phyloP scores from a whole-genome alignment of 2,888 invertebrate genomes.

The Metacarcinus magister region DNA sequence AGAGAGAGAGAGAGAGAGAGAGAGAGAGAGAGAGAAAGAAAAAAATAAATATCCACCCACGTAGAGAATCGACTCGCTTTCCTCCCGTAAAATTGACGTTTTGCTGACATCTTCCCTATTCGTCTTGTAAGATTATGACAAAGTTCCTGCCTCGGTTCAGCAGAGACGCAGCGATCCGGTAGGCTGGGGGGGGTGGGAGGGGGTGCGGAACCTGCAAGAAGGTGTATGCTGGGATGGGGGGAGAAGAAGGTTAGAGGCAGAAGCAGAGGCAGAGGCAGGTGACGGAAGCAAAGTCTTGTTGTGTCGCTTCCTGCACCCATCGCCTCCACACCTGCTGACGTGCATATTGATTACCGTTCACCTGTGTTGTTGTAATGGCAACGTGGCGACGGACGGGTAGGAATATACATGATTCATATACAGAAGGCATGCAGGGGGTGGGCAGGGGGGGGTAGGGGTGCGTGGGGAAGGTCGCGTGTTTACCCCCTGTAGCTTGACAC shows the following conservation, averaged over 20 bases:
- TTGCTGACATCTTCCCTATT: background rate
- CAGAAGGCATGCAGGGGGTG: background rate
- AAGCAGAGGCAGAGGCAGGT: background rate
- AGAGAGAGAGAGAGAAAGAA: constrained; percentile 38
- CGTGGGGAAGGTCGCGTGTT: background rate
- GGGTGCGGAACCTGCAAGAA: background rate
- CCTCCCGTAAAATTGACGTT: background rate
- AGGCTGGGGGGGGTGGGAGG: background rate
- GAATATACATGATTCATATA: background rate
- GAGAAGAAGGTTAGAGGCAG: background rate
- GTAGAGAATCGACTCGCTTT: background rate
- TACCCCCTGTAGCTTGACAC: background rate
- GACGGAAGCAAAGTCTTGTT: background rate
- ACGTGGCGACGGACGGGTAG: background rate
- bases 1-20: constrained; percentile 56
- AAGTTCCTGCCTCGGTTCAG: background rate
- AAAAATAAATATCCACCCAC: background rate
- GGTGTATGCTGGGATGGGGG: background rate
- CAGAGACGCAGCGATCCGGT: background rate
- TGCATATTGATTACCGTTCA: background rate
- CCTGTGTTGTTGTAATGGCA: background rate
- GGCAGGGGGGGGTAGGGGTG: background rate
- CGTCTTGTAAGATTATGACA: background rate
- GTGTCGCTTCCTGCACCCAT: background rate
- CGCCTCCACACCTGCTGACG: background rate